Conservation (phyloP, 2,113 vertebrate genomes). For the Phalacrocorax carbo region DNA sequence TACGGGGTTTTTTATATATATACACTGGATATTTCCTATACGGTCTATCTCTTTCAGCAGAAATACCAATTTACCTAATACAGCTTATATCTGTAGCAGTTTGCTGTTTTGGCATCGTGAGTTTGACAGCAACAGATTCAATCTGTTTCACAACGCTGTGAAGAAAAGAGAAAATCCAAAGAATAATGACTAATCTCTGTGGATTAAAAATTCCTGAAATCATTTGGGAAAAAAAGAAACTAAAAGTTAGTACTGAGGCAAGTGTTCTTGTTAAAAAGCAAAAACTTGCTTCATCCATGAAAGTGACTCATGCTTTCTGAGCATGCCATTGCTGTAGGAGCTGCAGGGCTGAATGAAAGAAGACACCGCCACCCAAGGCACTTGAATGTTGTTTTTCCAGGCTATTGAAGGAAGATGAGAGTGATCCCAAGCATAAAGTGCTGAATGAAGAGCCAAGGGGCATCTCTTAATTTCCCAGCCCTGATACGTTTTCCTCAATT, state of each 20-base stretch:
- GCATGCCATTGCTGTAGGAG: not conserved
- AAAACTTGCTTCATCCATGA: not conserved
- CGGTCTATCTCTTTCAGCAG: not conserved
- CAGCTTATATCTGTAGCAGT: not conserved
- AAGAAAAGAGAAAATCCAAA: not conserved
- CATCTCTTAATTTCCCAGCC: slow-evolving; percentile 19
- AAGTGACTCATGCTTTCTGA: not conserved
- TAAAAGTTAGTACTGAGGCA: not conserved
- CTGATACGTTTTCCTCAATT: not conserved
- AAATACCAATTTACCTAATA: not conserved
- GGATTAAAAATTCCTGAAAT: not conserved
- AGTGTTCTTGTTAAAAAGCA: not conserved
- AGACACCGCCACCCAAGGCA: not conserved
- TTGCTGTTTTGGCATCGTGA: not conserved
- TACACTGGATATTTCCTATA: not conserved
- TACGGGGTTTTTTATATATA: not conserved
- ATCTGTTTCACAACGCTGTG: not conserved
- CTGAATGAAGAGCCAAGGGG: not conserved
- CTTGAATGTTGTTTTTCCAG: not conserved
- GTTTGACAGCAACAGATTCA: not conserved
- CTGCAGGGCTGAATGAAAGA: not conserved
- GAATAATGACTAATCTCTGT: not conserved
- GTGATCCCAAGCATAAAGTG: not conserved
- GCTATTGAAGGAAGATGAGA: not conserved
- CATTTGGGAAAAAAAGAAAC: not conserved